Evolutionary conservation across 2,797 vertebrate species (phyloP).

Genomic region (Gymnothorax reevesii): DNA sequence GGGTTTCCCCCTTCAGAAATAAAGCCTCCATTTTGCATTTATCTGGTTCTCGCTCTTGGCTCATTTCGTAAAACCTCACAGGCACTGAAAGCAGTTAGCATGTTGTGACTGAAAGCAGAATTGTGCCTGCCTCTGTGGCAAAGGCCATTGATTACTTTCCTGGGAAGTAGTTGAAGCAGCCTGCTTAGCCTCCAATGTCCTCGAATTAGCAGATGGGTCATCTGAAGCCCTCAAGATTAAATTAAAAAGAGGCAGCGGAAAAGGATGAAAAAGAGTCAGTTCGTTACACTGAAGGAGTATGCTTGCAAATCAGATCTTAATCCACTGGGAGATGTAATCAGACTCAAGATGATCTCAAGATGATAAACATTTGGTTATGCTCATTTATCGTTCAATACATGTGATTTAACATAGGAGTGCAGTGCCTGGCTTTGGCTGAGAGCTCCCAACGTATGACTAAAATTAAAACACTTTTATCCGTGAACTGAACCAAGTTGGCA

Average conservation of each 20-base stretch:
- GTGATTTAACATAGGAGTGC: neutral
- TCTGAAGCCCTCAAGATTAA: slow-evolving; percentile 5
- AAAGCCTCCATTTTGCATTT: no score
- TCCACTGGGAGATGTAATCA: neutral
- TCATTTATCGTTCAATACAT: neutral
- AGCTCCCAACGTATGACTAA: neutral
- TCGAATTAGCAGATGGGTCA: slow-evolving; percentile 17
- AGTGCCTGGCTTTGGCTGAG: neutral
- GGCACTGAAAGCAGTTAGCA: neutral
- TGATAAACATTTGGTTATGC: slow-evolving; percentile 1
- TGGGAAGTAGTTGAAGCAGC: neutral
- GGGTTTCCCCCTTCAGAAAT: no score
- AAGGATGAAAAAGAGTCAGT: neutral
- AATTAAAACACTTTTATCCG: neutral
- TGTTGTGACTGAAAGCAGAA: neutral
- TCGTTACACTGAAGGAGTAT: neutral
- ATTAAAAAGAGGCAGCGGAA: neutral
- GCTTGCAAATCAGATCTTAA: slow-evolving; percentile 4
- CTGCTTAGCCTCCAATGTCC: neutral
- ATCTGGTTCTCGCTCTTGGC: no score
- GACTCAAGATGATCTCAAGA: neutral
- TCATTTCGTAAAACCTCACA: no score
- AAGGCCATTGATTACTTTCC: neutral
- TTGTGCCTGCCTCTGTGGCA: neutral
- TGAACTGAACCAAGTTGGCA: neutral